Percentiles rank a stretch among this genome's conserved stretches.
These are phyloP conservation scores for Vollenhovia emeryi DNA, from an alignment of 1,140 invertebrate species.

Conservation along the genomic window DNA sequence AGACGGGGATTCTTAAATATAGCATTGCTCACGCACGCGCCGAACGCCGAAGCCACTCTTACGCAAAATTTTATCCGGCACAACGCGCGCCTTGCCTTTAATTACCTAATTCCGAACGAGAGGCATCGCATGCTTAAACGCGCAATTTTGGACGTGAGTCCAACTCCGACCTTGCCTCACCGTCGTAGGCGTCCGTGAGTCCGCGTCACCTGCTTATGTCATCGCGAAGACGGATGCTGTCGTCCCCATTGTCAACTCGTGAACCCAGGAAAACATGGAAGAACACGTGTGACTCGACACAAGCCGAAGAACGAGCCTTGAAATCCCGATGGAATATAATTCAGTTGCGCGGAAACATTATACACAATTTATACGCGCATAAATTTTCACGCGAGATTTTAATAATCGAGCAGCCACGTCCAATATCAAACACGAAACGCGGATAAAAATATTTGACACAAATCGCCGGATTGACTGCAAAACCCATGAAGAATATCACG, in stretches of 20 bases:
- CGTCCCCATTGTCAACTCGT: neutral
- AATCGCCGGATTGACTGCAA: neutral
- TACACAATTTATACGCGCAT: neutral
- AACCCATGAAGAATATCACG: neutral
- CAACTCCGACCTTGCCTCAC: neutral
- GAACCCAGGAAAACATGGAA: neutral
- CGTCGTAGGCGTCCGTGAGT: neutral
- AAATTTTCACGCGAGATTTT: neutral
- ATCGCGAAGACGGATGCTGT: slow-evolving; percentile 10
- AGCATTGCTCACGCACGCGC: slow-evolving; percentile 39
- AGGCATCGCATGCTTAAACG: neutral
- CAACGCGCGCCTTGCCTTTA: slow-evolving; percentile 10
- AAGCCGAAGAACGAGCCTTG: neutral
- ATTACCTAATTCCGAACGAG: slow-evolving; percentile 25
- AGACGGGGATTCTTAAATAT: slow-evolving; percentile 53
- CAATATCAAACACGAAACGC: neutral
- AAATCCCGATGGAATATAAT: neutral
- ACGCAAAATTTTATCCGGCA: slow-evolving; percentile 32
- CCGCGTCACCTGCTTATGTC: slow-evolving; percentile 31
- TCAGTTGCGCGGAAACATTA: neutral
- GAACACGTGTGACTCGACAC: neutral
- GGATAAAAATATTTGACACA: neutral
- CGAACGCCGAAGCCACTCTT: slow-evolving; percentile 7
- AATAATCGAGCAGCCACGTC: neutral
- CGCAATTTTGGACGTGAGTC: slow-evolving; percentile 22